phyloP scores from a whole-genome alignment of 30 jellyfish, hydroid and myxozoan species.

The Pseudorhiza aurosa region DNA sequence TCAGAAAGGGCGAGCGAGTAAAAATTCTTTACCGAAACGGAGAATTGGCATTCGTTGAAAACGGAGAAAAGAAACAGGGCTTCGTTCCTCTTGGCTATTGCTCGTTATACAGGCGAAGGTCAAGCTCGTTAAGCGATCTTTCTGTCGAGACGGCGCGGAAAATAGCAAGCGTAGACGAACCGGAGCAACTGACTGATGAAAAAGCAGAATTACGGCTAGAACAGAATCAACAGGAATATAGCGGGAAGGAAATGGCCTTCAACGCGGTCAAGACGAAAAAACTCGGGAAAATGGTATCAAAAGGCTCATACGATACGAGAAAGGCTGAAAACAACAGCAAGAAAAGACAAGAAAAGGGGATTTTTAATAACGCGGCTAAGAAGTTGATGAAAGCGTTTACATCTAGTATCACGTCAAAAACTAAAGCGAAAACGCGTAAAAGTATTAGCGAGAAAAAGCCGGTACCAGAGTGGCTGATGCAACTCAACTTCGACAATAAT shows the following conservation, averaged over 20 bases:
- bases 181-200: background rate
- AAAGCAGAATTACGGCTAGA: background rate
- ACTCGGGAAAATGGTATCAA: conserved; percentile 11
- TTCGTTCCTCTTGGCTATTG: conserved; percentile 62
- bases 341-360: conserved; percentile 40
- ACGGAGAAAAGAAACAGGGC: conserved; percentile 45
- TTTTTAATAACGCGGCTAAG: conserved; percentile 43
- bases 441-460: conserved; percentile 9
- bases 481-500: conserved; percentile 23
- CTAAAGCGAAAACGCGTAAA: conserved; percentile 11
- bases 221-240: background rate
- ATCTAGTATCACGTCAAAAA: background rate
- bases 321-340: conserved; percentile 22
- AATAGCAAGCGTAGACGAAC: background rate
- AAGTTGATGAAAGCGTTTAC: conserved; percentile 36
- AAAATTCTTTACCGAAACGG: conserved; percentile 62
- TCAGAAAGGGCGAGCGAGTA: conserved; percentile 60
- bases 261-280: conserved; percentile 1
- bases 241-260: background rate
- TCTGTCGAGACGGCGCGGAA: conserved; percentile 35
- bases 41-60: conserved; percentile 69
- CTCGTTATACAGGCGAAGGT: conserved; percentile 39
- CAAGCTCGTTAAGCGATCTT: conserved; percentile 45
- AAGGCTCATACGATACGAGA: conserved; percentile 53
- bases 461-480: conserved; percentile 38